Evolutionary conservation across 2,888 invertebrate species (phyloP).

Genomic region (Brenthis daphne): DNA sequence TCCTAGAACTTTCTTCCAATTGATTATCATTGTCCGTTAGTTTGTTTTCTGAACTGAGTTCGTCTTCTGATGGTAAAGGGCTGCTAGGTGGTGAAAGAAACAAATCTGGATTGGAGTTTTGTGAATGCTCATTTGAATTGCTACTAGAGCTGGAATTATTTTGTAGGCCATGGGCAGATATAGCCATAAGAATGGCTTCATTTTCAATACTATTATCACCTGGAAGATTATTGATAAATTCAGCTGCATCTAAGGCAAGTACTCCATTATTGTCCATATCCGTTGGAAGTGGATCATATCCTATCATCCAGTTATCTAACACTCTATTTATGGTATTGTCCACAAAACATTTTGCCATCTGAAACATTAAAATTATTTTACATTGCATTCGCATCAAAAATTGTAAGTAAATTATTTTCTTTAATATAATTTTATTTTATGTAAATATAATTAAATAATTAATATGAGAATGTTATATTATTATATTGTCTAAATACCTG

Average conservation of each 20-base stretch:
- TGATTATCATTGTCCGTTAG: conserved; percentile 39
- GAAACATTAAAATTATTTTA: conserved; percentile 46
- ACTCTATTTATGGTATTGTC: conserved; percentile 87
- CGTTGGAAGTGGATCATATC: conserved; percentile 60
- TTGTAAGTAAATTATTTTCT: neutral
- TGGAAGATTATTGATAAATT: conserved; percentile 80
- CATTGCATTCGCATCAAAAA: neutral
- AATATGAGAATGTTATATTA: no score
- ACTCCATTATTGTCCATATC: conserved; percentile 61
- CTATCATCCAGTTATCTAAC: conserved; percentile 83
- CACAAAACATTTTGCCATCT: conserved; percentile 84
- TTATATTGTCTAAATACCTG: conserved; percentile 67
- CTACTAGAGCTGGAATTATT: conserved; percentile 57
- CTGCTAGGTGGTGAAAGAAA: conserved; percentile 51
- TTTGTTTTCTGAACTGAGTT: conserved; percentile 38
- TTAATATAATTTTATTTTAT: neutral
- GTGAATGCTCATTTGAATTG: conserved; percentile 41
- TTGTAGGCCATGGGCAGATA: conserved; percentile 86
- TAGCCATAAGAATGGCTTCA: conserved; percentile 88
- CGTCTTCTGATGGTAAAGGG: conserved; percentile 55
- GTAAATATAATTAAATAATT: neutral
- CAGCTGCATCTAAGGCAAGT: conserved; percentile 71
- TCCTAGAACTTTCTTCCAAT: conserved; percentile 46
- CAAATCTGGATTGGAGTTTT: conserved; percentile 40
- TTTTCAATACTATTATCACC: conserved; percentile 84